Evolutionary conservation across 2,113 vertebrate genomes (phyloP).

Genomic region (Oryzias melastigma): DNA sequence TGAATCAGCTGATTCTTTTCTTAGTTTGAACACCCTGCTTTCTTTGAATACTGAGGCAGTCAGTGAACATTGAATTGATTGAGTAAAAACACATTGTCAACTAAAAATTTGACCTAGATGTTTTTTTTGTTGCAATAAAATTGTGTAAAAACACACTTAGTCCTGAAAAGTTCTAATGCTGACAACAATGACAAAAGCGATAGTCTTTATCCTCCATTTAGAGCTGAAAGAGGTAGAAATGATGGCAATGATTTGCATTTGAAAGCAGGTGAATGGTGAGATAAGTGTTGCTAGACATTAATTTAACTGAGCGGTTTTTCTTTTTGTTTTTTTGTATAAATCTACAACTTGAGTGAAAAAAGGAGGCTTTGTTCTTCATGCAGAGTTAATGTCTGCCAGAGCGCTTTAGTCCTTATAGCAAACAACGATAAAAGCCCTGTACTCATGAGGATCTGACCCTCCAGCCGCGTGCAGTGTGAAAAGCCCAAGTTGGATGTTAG

Average conservation of each 20-base stretch:
- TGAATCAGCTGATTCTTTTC: background rate
- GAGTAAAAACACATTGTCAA: too few species aligned
- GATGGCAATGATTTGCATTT: background rate
- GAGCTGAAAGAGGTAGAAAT: background rate
- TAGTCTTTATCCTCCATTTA: conserved; percentile 2
- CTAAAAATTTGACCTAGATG: too few species aligned
- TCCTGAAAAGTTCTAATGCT: background rate
- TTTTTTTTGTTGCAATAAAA: background rate
- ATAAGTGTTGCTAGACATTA: background rate
- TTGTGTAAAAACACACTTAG: background rate
- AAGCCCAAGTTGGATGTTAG: conserved; percentile 14
- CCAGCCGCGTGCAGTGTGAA: conserved; percentile 7
- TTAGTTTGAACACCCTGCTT: too few species aligned
- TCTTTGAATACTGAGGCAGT: too few species aligned
- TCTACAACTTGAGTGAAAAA: background rate
- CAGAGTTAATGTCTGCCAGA: conserved; percentile 4
- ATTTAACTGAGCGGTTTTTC: background rate
- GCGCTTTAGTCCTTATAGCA: conserved; percentile 1
- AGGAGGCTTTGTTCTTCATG: background rate
- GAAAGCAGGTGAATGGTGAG: background rate
- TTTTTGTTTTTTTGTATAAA: background rate
- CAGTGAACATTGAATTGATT: too few species aligned
- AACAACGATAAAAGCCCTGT: conserved; percentile 8
- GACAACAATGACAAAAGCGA: background rate
- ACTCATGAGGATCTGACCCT: conserved; percentile 7